Percentiles rank a stretch among this genome's conserved stretches.
These are phyloP conservation scores for Listronotus bonariensis DNA, from an alignment of 1,140 invertebrate species.

Conservation along the genomic window DNA sequence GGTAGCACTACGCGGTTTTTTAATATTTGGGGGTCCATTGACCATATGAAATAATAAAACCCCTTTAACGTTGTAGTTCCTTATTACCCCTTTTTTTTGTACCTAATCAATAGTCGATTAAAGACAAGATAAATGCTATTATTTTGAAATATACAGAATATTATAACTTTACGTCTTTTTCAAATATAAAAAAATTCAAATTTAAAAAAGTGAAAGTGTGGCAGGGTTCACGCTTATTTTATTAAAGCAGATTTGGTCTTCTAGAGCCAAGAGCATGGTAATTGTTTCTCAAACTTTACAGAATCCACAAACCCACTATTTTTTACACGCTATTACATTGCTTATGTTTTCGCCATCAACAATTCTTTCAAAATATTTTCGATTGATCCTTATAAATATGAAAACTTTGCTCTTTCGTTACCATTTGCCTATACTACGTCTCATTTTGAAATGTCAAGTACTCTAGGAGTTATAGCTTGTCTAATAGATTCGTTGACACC, in stretches of 20 bases:
- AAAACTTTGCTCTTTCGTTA: no score
- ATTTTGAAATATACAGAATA: background rate
- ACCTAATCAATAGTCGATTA: background rate
- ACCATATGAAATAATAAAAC: no score
- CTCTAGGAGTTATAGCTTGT: no score
- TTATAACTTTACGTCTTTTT: background rate
- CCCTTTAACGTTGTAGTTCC: no score
- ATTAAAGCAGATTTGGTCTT: background rate
- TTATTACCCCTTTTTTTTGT: background rate
- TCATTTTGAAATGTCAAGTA: no score
- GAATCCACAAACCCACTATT: background rate
- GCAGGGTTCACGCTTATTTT: background rate
- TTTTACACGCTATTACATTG: constrained; percentile 3
- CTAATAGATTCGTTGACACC: no score
- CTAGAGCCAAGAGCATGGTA: background rate
- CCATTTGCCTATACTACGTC: no score
- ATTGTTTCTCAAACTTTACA: background rate
- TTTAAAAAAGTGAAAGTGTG: background rate
- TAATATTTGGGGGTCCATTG: no score
- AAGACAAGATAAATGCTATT: background rate
- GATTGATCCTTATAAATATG: constrained; percentile 2
- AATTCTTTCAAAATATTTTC: background rate
- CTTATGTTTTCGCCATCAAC: background rate
- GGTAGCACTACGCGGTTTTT: no score
- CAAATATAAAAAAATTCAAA: background rate